Base-by-base conservation (phyloP, 1,140 invertebrate genomes). In the Apis florea region DNA sequence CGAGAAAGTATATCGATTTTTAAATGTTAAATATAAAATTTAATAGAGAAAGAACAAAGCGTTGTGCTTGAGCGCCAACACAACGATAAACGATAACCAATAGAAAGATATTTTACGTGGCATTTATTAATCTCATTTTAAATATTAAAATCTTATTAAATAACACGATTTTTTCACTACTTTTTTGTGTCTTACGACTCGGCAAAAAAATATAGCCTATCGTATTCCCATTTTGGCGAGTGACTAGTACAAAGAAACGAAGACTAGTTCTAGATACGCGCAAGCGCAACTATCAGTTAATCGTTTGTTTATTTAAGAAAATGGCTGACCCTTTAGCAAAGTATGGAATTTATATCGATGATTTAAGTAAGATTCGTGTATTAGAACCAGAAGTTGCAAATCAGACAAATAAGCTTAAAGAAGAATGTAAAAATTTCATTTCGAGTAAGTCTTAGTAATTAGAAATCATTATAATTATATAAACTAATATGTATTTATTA, bases 331-430 rank as follows among this genome's bases (percentile, higher is more conserved):
- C 96, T 79, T 91, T 97, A 63, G 93, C 95, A 63, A 96, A 96
- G 93, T 95, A 95, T 75, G 97, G 97, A 58, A 94, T 98, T 83
- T 97, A 96, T 93, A 96, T 98, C 84, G 97, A 98, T 92, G 97
- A 98, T 93, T 95, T 98, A 31, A 96, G 97, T 91, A 98, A 97
- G 95, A 95, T 98, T 82, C 94, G 96, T 88, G 95, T 98, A 79
- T 93, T 98, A 78, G 97, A 98, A 90, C 96, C 96, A 2, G 95
- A 96, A 88, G 94, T 97, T 54, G 93, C 96, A 4, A 95, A 96
- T 89, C 96, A 97, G 90, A 97, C 97, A 21, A 94, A 94, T 81
- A 96, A 97, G 93, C 92, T 98, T 61, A 97, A 96, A 93, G 96
- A 97, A 83, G 96, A 97, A 93, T 97, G 97, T 91, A 96, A 96